A percentile compares a stretch with the other conserved stretches of the same genome.
These are phyloP conservation scores for Geophilus truncorum DNA, from an alignment of 2,888 invertebrate genomes.

Conservation along the genomic window DNA sequence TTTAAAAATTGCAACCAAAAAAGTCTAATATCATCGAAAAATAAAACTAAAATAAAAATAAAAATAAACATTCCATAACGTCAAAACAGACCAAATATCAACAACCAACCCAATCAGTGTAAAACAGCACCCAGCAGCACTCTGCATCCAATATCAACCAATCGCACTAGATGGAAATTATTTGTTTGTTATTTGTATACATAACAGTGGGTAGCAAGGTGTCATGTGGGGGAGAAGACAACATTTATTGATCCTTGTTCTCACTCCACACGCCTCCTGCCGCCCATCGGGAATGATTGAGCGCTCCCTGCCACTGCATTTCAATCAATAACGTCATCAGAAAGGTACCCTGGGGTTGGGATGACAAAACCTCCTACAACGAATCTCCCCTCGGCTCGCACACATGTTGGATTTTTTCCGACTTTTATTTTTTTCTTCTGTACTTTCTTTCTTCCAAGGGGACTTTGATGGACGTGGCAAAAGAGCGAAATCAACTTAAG, in stretches of 20 bases:
- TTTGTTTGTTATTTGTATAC: neutral
- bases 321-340: slow-evolving; percentile 27
- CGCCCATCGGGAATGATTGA: slow-evolving; percentile 27
- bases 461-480: neutral
- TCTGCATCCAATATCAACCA: too few species aligned
- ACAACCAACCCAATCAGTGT: neutral
- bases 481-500: neutral
- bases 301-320: slow-evolving; percentile 25
- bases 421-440: neutral
- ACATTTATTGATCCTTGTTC: slow-evolving; percentile 27
- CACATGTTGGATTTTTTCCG: neutral
- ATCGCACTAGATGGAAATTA: neutral
- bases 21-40: too few species aligned
- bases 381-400: neutral
- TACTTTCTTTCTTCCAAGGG: too few species aligned
- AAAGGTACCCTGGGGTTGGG: slow-evolving; percentile 23
- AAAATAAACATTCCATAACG: too few species aligned
- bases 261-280: slow-evolving; percentile 18
- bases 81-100: too few species aligned
- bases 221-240: neutral
- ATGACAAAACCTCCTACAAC: slow-evolving; percentile 25
- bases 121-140: neutral
- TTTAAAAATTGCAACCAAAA: too few species aligned
- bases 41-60: too few species aligned
- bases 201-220: neutral